phyloP scores from a whole-genome alignment of 1,140 invertebrate species.

The Pseudachorutes palmiensis region DNA sequence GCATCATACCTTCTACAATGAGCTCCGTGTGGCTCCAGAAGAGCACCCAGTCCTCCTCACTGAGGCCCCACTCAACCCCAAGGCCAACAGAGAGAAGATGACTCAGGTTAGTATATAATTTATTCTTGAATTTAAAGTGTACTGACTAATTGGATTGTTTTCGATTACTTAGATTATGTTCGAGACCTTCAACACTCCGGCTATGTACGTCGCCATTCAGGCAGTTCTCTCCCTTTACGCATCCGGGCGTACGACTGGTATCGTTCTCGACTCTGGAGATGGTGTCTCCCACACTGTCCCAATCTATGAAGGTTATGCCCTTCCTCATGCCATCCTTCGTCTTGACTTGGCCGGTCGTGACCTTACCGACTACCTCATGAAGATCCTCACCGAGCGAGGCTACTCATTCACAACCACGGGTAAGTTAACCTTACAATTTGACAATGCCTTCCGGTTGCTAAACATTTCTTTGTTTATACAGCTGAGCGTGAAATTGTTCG shows the following conservation, averaged over 20 bases:
- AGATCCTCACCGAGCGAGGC: slow-evolving; percentile 74
- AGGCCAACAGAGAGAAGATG: slow-evolving; percentile 55
- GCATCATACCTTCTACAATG: slow-evolving; percentile 61
- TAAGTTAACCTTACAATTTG: not conserved
- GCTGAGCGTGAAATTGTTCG: slow-evolving; percentile 55
- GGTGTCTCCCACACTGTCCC: slow-evolving; percentile 80
- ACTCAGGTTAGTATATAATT: slow-evolving; percentile 47
- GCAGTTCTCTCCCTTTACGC: slow-evolving; percentile 73
- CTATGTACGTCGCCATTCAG: slow-evolving; percentile 84
- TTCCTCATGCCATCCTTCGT: slow-evolving; percentile 77
- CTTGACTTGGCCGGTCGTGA: slow-evolving; percentile 78
- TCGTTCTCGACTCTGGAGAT: slow-evolving; percentile 77
- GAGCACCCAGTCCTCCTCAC: slow-evolving; percentile 57
- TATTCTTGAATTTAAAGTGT: not conserved
- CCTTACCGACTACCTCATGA: slow-evolving; percentile 81
- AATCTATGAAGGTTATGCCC: slow-evolving; percentile 79
- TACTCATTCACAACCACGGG: slow-evolving; percentile 39
- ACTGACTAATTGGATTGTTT: not conserved
- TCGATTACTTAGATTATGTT: slow-evolving; percentile 67
- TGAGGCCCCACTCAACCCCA: slow-evolving; percentile 54
- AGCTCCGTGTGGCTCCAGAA: slow-evolving; percentile 58
- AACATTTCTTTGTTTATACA: not conserved
- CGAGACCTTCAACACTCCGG: slow-evolving; percentile 85
- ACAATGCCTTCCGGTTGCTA: no score
- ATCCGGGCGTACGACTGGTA: slow-evolving; percentile 82